phyloP scores from a whole-genome alignment of 2,113 vertebrate species.

The Coregonus clupeaformis region DNA sequence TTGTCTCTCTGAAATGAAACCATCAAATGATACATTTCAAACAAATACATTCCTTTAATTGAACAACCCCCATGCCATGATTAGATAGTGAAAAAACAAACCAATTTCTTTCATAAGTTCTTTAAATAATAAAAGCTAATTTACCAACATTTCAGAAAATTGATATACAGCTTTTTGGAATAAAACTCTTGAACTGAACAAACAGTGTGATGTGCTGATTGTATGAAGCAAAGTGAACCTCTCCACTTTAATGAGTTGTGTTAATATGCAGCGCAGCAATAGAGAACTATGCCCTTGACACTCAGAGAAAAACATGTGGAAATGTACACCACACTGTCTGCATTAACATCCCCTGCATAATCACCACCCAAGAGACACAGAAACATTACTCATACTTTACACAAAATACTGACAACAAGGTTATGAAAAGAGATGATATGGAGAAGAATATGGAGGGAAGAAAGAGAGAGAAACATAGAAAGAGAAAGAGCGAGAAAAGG shows the following conservation, averaged over 20 bases:
- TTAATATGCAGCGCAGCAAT: background rate
- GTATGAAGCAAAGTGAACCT: no score
- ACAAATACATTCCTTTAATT: no score
- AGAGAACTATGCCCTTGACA: background rate
- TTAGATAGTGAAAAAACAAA: no score
- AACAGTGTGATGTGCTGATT: no score
- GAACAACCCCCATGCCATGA: no score
- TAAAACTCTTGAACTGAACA: no score
- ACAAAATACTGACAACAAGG: conserved; percentile 15
- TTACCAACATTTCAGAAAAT: no score
- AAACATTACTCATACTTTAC: conserved; percentile 8
- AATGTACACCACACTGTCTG: conserved; percentile 7
- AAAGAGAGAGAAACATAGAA: background rate
- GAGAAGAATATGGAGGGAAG: background rate
- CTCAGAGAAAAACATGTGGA: conserved; percentile 7
- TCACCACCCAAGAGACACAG: conserved; percentile 8
- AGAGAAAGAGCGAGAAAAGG: background rate
- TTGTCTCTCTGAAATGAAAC: no score
- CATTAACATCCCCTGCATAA: conserved; percentile 28
- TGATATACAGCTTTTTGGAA: no score
- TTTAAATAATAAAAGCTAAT: no score
- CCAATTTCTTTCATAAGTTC: no score
- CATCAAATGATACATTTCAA: no score
- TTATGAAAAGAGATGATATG: conserved; percentile 4
- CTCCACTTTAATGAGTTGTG: background rate